phyloP scores from a whole-genome alignment of 2,797 vertebrate genomes.

The Danio tinwini region DNA sequence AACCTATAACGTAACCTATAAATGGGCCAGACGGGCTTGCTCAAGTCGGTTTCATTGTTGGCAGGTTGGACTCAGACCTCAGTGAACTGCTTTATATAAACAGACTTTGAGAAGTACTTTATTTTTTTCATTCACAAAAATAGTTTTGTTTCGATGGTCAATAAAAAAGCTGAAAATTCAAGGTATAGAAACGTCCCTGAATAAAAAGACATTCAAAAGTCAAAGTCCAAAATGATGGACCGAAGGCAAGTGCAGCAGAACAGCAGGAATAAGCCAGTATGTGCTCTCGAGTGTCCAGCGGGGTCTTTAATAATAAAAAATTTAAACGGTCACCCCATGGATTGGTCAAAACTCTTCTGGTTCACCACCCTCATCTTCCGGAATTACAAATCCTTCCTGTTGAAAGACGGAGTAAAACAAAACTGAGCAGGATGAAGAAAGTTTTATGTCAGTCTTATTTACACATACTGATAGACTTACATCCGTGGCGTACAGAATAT shows the following conservation, averaged over 20 bases:
- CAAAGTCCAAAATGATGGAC: constrained; percentile 47
- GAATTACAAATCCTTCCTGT: constrained; percentile 88
- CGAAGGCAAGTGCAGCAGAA: constrained; percentile 25
- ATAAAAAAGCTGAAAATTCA: constrained; percentile 51
- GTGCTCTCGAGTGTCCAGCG: constrained; percentile 30
- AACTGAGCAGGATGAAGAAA: not conserved
- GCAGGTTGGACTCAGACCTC: not conserved
- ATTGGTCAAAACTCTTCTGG: constrained; percentile 84
- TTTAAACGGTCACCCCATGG: not conserved
- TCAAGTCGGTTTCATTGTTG: not conserved
- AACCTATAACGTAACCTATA: not conserved
- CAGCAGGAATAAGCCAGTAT: constrained; percentile 14
- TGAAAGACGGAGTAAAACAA: constrained; percentile 31
- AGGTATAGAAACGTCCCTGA: constrained; percentile 44
- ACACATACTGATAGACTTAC: constrained; percentile 71
- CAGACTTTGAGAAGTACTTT: constrained; percentile 48
- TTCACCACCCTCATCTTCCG: constrained; percentile 81
- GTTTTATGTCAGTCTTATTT: not conserved
- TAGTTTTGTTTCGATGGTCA: constrained; percentile 29
- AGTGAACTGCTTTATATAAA: constrained; percentile 37
- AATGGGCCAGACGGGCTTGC: not conserved
- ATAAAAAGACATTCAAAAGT: constrained; percentile 57
- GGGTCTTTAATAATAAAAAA: not conserved
- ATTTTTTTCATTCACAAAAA: constrained; percentile 32
- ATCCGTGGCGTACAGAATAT: constrained; percentile 88